Base-by-base conservation (phyloP, 2,888 invertebrate genomes). In the Xylophagus ater region DNA sequence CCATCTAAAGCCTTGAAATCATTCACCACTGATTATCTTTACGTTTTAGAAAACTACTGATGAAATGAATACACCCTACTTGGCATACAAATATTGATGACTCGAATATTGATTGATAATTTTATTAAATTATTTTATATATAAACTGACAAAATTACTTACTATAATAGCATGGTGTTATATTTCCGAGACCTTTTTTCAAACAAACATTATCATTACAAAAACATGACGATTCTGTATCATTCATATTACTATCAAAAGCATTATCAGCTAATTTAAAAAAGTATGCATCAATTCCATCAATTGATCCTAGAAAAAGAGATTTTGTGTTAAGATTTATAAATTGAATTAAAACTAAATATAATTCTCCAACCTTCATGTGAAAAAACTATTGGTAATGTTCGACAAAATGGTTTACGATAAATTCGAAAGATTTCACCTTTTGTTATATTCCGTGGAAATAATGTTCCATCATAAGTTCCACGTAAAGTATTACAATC, bases 361-460 rank as follows among this genome's bases (percentile, higher is more conserved):
- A 26, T 5, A n/a, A 26, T 26, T 26, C 12, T 26, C 10, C n/a
- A 26, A 26, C 9, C 2, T 3, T 13, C 23, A 43, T 59, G 57
- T 3, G 62, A 56, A 47, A 64, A 78, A 2, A 54, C 57, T 29
- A 78, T 60, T 0, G 71, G 75, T 25, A 86, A 52, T 1, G 79
- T 70, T 31, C 86, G 70, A 58, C 89, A 90, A 53, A 89, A 78
- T 1, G 83, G 74, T 49, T 78, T 76, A 17, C 85, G 70, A 59
- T 76, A 89, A 6, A 86, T 56, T 12, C 70, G 62, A 44, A 87
- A 67, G 0, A 66, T 63, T 37, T 68, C 68, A 40, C 72, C 67
- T 17, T 66, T 60, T 4, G 61, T 58, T 36, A 88, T 52, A 32
- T 72, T 64, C 2, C 71, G 61, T 0, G 85, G 81, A 50, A 82